Base-by-base conservation (phyloP, 2,888 invertebrate species). In the Orthosia cruda region DNA sequence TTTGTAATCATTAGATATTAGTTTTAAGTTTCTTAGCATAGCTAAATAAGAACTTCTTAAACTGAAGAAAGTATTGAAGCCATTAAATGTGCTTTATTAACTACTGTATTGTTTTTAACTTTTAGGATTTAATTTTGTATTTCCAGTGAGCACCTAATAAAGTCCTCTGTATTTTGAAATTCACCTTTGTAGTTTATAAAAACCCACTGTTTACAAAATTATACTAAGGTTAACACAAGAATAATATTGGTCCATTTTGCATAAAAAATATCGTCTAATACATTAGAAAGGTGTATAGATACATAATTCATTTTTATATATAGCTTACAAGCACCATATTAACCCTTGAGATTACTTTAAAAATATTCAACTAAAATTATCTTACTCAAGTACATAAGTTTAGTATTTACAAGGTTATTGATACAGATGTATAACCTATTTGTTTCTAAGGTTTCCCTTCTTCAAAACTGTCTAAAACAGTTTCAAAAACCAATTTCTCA, bases 381-480 rank as follows among this genome's bases (percentile, higher is more conserved):
- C 49, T 50, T 70, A 59, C 9, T 4, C 49, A 77, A 20, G 1
- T 70, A 59, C 9, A 9, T 54, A 77, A 20, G 1, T 55, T 68
- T 32, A 13, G 0, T 64, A 49, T 71, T 64, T 78, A 64, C 59
- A 64, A n/a, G 18, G 12, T 70, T n/a, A 61, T 16, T 13, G 3
- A 47, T 18, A 47, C 32, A 59, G 13, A 57, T n/a, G 23, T 13
- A 32, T 68, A 63, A 61, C 74, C 64, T 68, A 57, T 49, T 12
- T 77, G 52, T 59, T 69, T 81, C 9, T 74, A 89, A 69, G 71
- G 81, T 80, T 77, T 85, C 58, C 80, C 88, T 23, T 86, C 87
- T 77, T 94, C 92, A 92, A 96, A 96, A 88, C 92, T 91, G 57
- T 91, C 84, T 79, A 94, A 76, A 23, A 96, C 93, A 93, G 93